Conservation (phyloP, 1,140 invertebrate species). For the Intoshia linei region DNA sequence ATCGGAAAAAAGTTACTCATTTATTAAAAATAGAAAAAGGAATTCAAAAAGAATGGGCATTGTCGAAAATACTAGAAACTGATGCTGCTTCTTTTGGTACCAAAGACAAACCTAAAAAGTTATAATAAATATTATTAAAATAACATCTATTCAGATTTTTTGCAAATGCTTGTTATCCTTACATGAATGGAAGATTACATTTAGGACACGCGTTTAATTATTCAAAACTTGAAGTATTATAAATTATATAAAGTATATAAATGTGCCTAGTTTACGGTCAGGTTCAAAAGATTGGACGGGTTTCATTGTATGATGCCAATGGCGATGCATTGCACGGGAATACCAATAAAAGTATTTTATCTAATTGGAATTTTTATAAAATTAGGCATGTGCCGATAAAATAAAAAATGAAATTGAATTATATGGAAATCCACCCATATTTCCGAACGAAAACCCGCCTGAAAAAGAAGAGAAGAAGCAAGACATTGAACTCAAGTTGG, state of each 20-base stretch:
- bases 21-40: too few species aligned
- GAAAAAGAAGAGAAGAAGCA: constrained; percentile 18
- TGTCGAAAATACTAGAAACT: too few species aligned
- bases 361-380: constrained; percentile 2
- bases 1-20: too few species aligned
- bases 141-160: too few species aligned
- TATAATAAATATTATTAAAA: too few species aligned
- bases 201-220: constrained; percentile 82
- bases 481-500: constrained; percentile 25
- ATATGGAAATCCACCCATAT: constrained; percentile 64
- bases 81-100: too few species aligned
- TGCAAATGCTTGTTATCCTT: too few species aligned
- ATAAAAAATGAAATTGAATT: constrained; percentile 58
- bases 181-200: constrained; percentile 94
- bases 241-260: neutral
- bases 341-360: constrained; percentile 26
- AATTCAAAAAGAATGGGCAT: too few species aligned
- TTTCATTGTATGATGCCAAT: constrained; percentile 76
- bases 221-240: constrained; percentile 53
- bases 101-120: too few species aligned
- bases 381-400: constrained; percentile 68
- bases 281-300: constrained; percentile 57
- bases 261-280: constrained; percentile 39
- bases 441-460: constrained; percentile 31
- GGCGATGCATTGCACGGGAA: constrained; percentile 84